Evolutionary conservation across 2,888 invertebrate species (phyloP), one percentile per base, ranked within the genome.

Genomic region (Tineola bisselliella): DNA sequence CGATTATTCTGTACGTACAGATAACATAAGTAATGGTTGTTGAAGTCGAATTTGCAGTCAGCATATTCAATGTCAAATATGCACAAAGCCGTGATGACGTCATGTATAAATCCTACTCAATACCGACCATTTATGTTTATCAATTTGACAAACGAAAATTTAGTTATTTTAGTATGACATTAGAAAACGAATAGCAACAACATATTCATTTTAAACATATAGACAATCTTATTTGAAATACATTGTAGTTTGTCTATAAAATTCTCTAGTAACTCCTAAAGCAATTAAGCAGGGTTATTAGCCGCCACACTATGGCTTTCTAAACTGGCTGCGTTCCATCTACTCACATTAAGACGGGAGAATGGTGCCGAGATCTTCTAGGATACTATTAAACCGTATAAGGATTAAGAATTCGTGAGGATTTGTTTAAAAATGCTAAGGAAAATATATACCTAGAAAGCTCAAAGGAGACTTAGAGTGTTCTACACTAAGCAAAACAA

Each of bases 351-450:
- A 72, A 76, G 72, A 68, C 69, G 67, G 63, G 67, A 69, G 66
- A 75, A 73, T 72, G 67, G 69, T 71, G 66, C 67, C 64, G 66
- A 66, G 66, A 66, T 64, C 60, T 31, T 65, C 60, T 38, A 56
- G 60, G 60, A 61, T 43, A 25, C 58, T 30, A 58, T 3, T 58
- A 70, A 70, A 69, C 75, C 77, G 73, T 79, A 79, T 78, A 78
- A 75, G 80, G 80, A 80, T 82, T 77, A 81, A 76, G 78, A 77
- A 79, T 80, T 78, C 72, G 75, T 76, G 75, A 69, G 77, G 79
- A 81, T 84, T 83, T 81, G 75, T 78, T 76, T 79, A 79, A 74
- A 73, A 74, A 76, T 73, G 72, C 70, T 72, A 72, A 65, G 6
- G 77, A 76, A 78, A 78, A 79, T 81, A 10, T 18, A 12, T 11